Base-by-base conservation (phyloP, 2,113 vertebrate species). In the Beaufortia kweichowensis region DNA sequence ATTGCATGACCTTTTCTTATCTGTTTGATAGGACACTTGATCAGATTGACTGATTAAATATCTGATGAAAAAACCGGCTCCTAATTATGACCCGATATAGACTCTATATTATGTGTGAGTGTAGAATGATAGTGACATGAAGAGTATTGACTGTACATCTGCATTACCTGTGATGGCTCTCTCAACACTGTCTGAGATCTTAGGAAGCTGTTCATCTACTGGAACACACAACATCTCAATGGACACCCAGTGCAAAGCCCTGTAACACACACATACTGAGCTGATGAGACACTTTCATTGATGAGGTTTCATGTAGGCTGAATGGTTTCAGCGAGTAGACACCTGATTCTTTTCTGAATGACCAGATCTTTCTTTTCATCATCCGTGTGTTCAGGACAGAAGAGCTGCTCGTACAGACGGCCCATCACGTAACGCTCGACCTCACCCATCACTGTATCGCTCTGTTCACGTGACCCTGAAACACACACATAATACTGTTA, bases 141-240 rank as follows among this genome's bases (percentile, higher is more conserved):
- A n/a, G n/a, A n/a, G n/a, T n/a, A n/a, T n/a, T n/a, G n/a, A n/a
- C n/a, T n/a, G n/a, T n/a, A n/a, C n/a, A n/a, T n/a, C n/a, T n/a
- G n/a, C n/a, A n/a, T n/a, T 74, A 98, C 97, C 96, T 91, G 97
- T 98, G 81, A 99, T 98, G 23, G 97, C 97, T 91, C 95, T 98
- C 50, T 96, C 96, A 64, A 98, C 94, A 79, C 95, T 94, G 80
- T 99, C 97, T 0, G 95, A 96, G 56, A 96, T 96, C 82, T 95
- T 94, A 3, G 96, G 92, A 69, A 96, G 95, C 78, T 96, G 94
- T 85, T 98, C 96, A 48, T 96, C 94, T 31, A 99, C 92, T 50
- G 97, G 97, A 81, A 95, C 97, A 84, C 96, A 95, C 39, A 99
- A 91, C 96, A 98, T 98, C 79, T 95, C 93, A 53, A 94, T 92